phyloP scores from a whole-genome alignment of 2,113 vertebrate genomes.

The Lepidiolamprologus cunningtoni region DNA sequence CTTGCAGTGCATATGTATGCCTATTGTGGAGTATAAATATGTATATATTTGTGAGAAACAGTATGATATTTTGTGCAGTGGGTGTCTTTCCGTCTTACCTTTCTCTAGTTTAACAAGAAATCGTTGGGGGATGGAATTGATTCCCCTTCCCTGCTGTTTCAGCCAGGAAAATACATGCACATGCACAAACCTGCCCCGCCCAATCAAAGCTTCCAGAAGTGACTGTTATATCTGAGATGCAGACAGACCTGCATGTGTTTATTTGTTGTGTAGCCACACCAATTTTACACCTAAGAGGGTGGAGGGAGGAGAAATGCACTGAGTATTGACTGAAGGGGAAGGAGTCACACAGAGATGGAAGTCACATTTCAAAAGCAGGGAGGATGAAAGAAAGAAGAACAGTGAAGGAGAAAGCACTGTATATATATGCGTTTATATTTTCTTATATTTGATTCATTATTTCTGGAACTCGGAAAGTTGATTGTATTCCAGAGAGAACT shows the following conservation, averaged over 20 bases:
- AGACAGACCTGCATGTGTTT: neutral
- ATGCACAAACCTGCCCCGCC: constrained; percentile 14
- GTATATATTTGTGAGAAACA: constrained; percentile 19
- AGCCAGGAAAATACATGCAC: neutral
- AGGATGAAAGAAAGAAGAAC: neutral
- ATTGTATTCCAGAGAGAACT: neutral
- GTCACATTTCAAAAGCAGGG: neutral
- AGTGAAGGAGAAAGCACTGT: neutral
- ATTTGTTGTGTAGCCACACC: constrained; percentile 17
- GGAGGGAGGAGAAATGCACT: neutral
- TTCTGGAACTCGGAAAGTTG: neutral
- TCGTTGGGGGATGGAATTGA: constrained; percentile 45
- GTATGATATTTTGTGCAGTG: constrained; percentile 15
- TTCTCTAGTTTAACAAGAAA: constrained; percentile 34
- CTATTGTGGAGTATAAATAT: neutral
- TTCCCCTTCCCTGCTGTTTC: constrained; percentile 38
- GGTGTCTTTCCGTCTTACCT: constrained; percentile 12
- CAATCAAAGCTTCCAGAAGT: neutral
- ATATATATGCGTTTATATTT: neutral
- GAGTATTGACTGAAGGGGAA: constrained; percentile 21
- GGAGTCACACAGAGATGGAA: neutral
- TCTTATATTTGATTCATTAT: neutral
- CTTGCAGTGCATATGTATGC: neutral
- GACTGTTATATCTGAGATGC: neutral
- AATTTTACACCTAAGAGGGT: constrained; percentile 18